Evolutionary conservation across 2,888 invertebrate species (phyloP), one percentile per base, ranked within the genome.

Genomic region (Enchytraeus crypticus): DNA sequence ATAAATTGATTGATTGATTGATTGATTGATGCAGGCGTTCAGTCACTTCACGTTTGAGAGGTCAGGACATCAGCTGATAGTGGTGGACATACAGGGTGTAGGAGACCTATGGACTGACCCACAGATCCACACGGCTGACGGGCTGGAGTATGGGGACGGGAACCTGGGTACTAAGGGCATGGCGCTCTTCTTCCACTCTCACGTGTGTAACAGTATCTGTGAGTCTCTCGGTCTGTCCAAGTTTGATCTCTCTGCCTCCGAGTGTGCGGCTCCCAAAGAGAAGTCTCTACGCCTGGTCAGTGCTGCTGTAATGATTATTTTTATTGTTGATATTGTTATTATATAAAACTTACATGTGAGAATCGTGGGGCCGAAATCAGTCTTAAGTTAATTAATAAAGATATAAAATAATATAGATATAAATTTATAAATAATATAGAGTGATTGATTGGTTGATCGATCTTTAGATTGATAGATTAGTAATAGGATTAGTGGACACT

Each of bases 21-120:
- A n/a, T n/a, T n/a, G 30, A 5, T 32, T 45, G 34, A 63, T 69
- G 29, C 72, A 82, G 77, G 83, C 83, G 14, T 83, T 84, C 73
- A 83, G 83, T 68, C 84, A 84, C 72, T 84, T 84, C 72, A 84
- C 83, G 1, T 84, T 84, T 76, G 84, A 84, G 72, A 74, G 82
- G 57, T 82, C 82, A n/a, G 83, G 82, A 5, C 84, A 84, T 72
- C 80, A 82, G 71, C 68, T 83, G 71, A 82, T 84, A 62, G 82
- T 84, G 3, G 83, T 84, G 34, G 84, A 84, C 70, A 79, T 84
- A 59, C 84, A 84, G 71, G 84, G 84, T 21, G 84, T 84, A 49
- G 84, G 82, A 3, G 83, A 84, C 71, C 74, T 84, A 43, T 84
- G 83, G 74, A 84, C 84, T 1, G 84, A 84, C 71, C 84, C 84